Percentiles rank a stretch among this genome's conserved stretches.
Evolutionary conservation across 2,888 invertebrate species (phyloP).

Genomic region (Ariolimax columbianus): DNA sequence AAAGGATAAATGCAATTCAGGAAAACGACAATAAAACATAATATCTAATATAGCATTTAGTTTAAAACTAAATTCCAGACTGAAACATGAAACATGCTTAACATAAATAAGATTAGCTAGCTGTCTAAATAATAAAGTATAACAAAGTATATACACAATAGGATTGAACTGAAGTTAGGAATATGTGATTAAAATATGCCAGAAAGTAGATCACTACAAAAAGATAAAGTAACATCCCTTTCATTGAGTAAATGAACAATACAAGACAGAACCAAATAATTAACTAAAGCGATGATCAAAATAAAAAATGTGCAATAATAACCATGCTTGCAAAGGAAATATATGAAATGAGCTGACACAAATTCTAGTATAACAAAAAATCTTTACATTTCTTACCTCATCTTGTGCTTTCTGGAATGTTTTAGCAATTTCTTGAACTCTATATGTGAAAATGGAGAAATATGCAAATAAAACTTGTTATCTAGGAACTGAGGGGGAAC

Average conservation of each 20-base stretch:
- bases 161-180: not conserved
- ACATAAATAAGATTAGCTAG: not conserved
- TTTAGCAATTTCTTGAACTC: constrained; percentile 62
- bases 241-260: not conserved
- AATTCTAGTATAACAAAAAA: not conserved
- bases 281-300: not conserved
- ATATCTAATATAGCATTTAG: not conserved
- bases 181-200: not conserved
- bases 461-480: too few species aligned
- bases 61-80: not conserved
- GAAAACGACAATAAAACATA: not conserved
- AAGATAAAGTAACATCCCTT: not conserved
- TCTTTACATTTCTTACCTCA: constrained; percentile 39
- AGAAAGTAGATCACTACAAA: not conserved
- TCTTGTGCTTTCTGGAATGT: constrained; percentile 58
- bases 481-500: too few species aligned
- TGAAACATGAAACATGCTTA: not conserved
- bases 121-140: not conserved
- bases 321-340: not conserved
- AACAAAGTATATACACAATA: not conserved
- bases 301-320: not conserved
- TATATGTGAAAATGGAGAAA: constrained; percentile 49
- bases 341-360: not conserved
- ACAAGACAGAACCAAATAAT: not conserved
- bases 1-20: too few species aligned